Evolutionary conservation across 2,113 vertebrate genomes (phyloP), one percentile per base, ranked within the genome.

Genomic region (Tor tambroides): DNA sequence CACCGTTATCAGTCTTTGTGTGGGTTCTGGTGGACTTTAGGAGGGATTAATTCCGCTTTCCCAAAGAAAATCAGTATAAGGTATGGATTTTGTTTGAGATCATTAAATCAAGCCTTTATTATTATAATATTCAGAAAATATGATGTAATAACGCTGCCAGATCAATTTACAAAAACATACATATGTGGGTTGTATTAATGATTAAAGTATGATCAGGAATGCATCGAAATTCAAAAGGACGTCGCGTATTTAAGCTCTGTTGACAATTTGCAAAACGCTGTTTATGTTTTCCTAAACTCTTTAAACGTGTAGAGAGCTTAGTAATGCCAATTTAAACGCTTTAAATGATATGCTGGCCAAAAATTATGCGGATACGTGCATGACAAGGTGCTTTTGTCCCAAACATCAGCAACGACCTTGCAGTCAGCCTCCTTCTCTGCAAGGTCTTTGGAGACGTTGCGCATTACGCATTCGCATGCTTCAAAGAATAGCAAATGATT

Each of bases 1-100:
- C 89, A 91, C 87, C 89, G 77, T 91, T 89, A 86, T 87, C 87
- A 88, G 88, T 83, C 65, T 87, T 80, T 87, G 71, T 83, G 88
- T 90, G 85, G 10, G 81, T 56, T 30, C 71, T 89, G 71, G 72
- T 76, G 78, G 82, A 84, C 67, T 87, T 56, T 79, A 90, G 59
- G 80, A 82, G 77, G 89, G n/a, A 61, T 76, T 67, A 35, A 72
- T 74, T 8, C 46, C 23, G 43, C 30, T 87, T 84, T 83, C 77
- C 88, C 86, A 89, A 89, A 89, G 88, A 80, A 83, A 83, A 63
- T 56, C 67, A 35, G 49, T 83, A 41, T 19, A 87, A 87, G 91
- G 91, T 92, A 91, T 46, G 88, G 0, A 51, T 43, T n/a, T 21
- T 84, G 3, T 30, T 71, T 78, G 19, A 79, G 28, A 49, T 65